Conservation (phyloP, 2,797 vertebrate genomes). For the Spea hammondii region DNA sequence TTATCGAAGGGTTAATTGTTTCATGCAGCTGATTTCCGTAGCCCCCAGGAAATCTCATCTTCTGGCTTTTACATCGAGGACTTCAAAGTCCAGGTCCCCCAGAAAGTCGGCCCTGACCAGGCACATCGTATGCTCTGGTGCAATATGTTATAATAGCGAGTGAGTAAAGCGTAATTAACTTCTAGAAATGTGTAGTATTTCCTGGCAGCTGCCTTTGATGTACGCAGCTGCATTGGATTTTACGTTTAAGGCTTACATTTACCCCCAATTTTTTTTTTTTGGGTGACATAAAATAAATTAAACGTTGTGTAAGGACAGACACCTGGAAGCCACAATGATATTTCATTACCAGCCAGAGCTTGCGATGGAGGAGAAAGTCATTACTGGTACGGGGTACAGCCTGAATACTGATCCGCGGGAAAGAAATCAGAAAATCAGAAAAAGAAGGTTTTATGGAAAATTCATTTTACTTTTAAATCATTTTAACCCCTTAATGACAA, state of each 20-base stretch:
- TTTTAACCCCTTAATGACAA: too few relatives aligned
- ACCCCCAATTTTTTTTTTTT: not conserved
- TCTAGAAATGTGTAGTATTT: not conserved
- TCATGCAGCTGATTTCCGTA: too few relatives aligned
- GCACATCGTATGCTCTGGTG: not conserved
- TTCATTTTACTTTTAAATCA: not conserved
- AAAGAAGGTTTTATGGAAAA: not conserved
- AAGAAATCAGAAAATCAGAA: not conserved
- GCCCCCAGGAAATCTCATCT: too few relatives aligned
- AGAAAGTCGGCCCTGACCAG: not conserved
- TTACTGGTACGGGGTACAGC: not conserved
- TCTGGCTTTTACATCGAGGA: not conserved
- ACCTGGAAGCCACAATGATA: not conserved
- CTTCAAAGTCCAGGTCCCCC: not conserved
- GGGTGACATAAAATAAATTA: slow-evolving; percentile 1
- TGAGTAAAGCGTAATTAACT: not conserved
- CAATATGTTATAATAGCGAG: not conserved
- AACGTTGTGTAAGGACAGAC: not conserved
- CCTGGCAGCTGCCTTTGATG: not conserved
- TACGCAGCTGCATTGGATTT: not conserved
- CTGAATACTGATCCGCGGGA: not conserved
- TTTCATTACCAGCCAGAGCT: too few relatives aligned
- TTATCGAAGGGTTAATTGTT: too few relatives aligned
- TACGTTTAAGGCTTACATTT: not conserved
- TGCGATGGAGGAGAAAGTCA: not conserved